A percentile compares a stretch with the other conserved stretches of the same genome.
phyloP scores from a whole-genome alignment of 2,797 vertebrate species.

The Thalassophryne amazonica region DNA sequence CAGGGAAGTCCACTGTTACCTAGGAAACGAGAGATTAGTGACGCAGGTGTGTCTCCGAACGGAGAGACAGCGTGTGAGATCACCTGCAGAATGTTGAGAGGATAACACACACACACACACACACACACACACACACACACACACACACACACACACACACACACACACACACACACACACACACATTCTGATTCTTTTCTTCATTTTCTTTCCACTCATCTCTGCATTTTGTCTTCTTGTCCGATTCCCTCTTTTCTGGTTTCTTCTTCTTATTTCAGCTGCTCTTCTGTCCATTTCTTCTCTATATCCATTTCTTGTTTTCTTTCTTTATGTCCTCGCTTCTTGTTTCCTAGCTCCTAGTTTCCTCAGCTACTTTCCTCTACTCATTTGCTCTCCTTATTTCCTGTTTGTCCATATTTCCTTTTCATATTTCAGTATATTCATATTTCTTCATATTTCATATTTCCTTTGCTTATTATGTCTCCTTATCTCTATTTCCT shows the following conservation, averaged over 20 bases:
- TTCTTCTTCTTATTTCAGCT: background rate
- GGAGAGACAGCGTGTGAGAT: constrained; percentile 29
- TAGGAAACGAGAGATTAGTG: constrained; percentile 62
- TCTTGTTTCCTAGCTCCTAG: background rate
- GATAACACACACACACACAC: constrained; percentile 3
- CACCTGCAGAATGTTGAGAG: constrained; percentile 62
- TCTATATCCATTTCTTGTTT: background rate
- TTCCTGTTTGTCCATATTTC: background rate
- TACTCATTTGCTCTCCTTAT: background rate
- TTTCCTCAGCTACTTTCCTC: background rate
- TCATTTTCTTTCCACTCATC: background rate
- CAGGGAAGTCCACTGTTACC: constrained; percentile 68
- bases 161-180: background rate
- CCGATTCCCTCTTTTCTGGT: background rate
- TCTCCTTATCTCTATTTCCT: no score
- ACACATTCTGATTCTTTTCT: background rate
- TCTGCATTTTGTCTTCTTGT: background rate
- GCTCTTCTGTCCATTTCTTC: background rate
- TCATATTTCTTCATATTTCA: no score
- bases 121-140: background rate
- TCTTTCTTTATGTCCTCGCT: background rate
- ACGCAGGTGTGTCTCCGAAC: constrained; percentile 60
- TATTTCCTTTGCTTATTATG: no score
- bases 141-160: background rate
- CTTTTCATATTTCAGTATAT: background rate